Base-by-base conservation (phyloP, 2,797 vertebrate genomes). In the Ptychadena robeensis region DNA sequence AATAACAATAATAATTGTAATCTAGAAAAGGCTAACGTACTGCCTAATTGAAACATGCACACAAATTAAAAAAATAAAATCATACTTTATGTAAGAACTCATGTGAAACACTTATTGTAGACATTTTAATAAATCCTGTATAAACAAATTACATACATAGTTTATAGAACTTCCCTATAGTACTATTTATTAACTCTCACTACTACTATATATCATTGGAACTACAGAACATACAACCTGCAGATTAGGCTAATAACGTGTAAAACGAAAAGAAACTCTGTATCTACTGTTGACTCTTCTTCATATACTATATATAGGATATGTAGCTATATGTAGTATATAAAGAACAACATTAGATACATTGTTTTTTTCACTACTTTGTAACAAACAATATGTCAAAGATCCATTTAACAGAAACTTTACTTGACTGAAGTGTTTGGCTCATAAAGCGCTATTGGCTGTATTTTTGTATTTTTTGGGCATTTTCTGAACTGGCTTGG, bases 401-500 rank as follows among this genome's bases (percentile, higher is more conserved):
- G n/a, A n/a, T n/a, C n/a, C n/a, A 48, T 48, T 18, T 3, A 12
- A 48, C 40, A 18, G 3, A 15, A 48, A 18, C 18, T 48, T 4
- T 3, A 48, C 15, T 48, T 18, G 40, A 48, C n/a, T 48, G 3
- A 48, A 48, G 11, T 48, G 40, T n/a, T 53, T 53, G 8, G 18
- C 8, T 53, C 7, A 22, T 53, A 53, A 6, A 22, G 22, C 18
- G 6, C 15, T 53, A 18, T 53, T 53, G 44, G 15, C 3, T 9
- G 5, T 22, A 53, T 53, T 53, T 53, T 53, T 15, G 18, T 3
- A 0, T 15, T 15, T 44, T 59, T 35, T 61, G 31, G 7, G 30
- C 40, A 28, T 40, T 14, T 48, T 66, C n/a, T 70, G 22, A n/a
- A 28, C 44, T 25, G 38, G 66, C 25, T 72, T 83, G 73, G 38